Percentiles rank a stretch among this genome's conserved stretches.
These are phyloP conservation scores for Actinia equina DNA, from an alignment of 64 coral and sea anemone species.

Conservation along the genomic window DNA sequence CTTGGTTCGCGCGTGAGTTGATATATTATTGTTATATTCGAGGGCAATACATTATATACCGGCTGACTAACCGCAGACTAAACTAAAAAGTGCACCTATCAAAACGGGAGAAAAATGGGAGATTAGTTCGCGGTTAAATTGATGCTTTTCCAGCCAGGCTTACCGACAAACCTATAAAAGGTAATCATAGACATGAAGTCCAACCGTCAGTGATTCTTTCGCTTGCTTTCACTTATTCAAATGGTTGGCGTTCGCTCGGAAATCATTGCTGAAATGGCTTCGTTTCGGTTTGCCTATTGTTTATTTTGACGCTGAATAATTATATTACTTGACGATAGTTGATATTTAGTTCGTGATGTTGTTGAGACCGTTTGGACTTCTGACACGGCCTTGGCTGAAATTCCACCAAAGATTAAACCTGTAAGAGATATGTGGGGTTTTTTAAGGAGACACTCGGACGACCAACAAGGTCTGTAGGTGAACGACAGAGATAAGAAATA, in stretches of 20 bases:
- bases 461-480: conserved; percentile 3
- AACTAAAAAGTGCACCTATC: conserved; percentile 45
- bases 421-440: conserved; percentile 17
- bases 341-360: not conserved
- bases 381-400: not conserved
- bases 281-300: not conserved
- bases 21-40: conserved; percentile 63
- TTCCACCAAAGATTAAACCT: not conserved
- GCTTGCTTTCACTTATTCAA: conserved; percentile 35
- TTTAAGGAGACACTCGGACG: conserved; percentile 2
- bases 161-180: not conserved
- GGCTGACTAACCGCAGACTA: conserved; percentile 43
- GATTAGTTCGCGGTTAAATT: conserved; percentile 35
- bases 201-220: conserved; percentile 30
- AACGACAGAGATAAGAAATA: conserved; percentile 5
- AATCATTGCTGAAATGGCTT: conserved; percentile 2
- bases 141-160: not conserved
- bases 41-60: conserved; percentile 60
- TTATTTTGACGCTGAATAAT: conserved; percentile 4
- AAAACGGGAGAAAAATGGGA: conserved; percentile 14
- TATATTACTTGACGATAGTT: not conserved
- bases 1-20: conserved; percentile 80
- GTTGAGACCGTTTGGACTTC: not conserved
- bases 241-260: not conserved
- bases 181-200: conserved; percentile 14